Percentiles rank a stretch among this genome's conserved stretches.
Evolutionary conservation across 2,797 vertebrate genomes (phyloP).

Genomic region (Capromys pilorides): DNA sequence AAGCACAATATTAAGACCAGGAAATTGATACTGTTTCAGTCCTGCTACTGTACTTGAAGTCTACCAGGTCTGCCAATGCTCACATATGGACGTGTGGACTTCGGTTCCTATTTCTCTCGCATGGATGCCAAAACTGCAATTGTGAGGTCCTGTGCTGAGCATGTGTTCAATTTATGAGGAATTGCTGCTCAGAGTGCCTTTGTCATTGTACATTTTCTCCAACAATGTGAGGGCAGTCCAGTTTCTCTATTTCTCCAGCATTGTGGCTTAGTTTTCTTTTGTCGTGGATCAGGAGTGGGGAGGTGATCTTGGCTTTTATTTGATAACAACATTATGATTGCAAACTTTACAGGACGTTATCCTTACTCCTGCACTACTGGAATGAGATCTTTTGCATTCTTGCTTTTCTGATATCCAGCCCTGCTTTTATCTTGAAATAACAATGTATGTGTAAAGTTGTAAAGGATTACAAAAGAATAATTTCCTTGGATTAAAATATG

Average conservation of each 20-base stretch:
- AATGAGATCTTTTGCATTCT: background rate
- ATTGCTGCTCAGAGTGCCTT: background rate
- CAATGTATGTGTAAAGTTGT: background rate
- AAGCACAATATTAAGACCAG: background rate
- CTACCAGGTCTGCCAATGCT: background rate
- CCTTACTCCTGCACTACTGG: background rate
- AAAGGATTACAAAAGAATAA: slow-evolving; percentile 35
- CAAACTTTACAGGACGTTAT: background rate
- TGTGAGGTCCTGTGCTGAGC: background rate
- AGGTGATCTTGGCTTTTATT: slow-evolving; percentile 54
- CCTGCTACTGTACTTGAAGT: background rate
- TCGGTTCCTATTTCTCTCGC: background rate
- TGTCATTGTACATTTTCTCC: background rate
- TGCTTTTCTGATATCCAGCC: slow-evolving; percentile 22
- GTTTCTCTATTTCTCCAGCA: background rate
- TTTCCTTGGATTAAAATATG: slow-evolving; percentile 45
- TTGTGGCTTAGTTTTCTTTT: slow-evolving; percentile 26
- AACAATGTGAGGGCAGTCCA: fast-evolving
- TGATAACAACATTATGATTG: background rate
- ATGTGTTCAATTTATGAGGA: background rate
- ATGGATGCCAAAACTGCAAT: background rate
- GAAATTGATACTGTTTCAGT: background rate
- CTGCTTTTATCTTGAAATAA: slow-evolving; percentile 7
- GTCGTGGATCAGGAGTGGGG: background rate
- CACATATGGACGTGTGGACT: background rate